Base-by-base conservation (phyloP, 2,797 vertebrate genomes). In the Astyanax mexicanus region DNA sequence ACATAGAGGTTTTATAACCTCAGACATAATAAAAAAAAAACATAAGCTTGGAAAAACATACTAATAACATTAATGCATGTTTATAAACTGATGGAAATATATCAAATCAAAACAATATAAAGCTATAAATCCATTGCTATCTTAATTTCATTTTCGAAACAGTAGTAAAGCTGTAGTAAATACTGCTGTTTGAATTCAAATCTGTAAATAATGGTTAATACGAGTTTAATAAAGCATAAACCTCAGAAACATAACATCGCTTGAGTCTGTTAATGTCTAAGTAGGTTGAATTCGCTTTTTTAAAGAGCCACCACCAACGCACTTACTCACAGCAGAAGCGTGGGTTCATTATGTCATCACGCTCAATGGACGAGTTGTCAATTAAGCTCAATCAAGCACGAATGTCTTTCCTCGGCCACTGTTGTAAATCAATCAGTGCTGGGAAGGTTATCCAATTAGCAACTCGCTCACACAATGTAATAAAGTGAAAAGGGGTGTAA, bases 401-500 rank as follows among this genome's bases (percentile, higher is more conserved):
- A 81, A 77, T 51, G 37, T 52, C 69, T 74, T 79, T 79, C 66
- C 57, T 35, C 37, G 60, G 66, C 69, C 58, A 51, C 61, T 57
- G 62, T 51, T 79, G 82, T 81, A 84, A 83, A 84, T 81, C 82
- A 81, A 78, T 62, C 61, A 60, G 49, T 66, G 27, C 49, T 60
- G 40, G 54, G 32, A 79, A 74, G 70, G 74, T 81, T 81, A 79
- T 81, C 82, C 79, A 79, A 77, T 83, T 81, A 81, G 73, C 17
- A 67, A 74, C 79, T 81, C 66, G 74, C 74, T 71, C 75, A 64
- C 69, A 77, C 82, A 77, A 71, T 69, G 79, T 77, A 81, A 77
- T 57, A 79, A 78, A 78, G 72, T 64, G 51, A 67, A 32, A 77
- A 15, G 57, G 57, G 23, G 60, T 27, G 45, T 61, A 75, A 68